Percentiles rank a stretch among this genome's conserved stretches.
These are phyloP conservation scores for Coptotermes formosanus DNA, from an alignment of 1,140 invertebrate genomes.

Conservation along the genomic window DNA sequence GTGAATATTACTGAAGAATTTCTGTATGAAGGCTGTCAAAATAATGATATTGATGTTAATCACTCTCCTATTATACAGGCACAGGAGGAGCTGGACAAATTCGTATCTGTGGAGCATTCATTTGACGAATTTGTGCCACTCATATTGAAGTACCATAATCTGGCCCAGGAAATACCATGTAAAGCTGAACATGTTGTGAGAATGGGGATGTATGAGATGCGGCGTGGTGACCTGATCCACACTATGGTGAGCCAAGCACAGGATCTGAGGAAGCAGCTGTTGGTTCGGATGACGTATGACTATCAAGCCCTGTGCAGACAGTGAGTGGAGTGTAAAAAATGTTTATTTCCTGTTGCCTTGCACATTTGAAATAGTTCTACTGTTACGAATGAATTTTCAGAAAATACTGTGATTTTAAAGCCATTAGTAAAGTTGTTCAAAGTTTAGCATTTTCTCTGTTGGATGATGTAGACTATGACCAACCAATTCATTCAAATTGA, in stretches of 20 bases:
- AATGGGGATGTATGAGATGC: constrained; percentile 83
- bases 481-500: no score
- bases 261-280: constrained; percentile 66
- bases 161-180: constrained; percentile 62
- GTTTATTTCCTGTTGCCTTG: not conserved
- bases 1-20: no score
- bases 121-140: constrained; percentile 57
- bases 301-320: constrained; percentile 75
- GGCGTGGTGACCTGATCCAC: constrained; percentile 75
- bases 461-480: no score
- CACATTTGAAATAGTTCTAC: constrained; percentile 27
- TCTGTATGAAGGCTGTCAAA: no score
- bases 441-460: no score
- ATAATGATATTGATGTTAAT: no score
- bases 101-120: constrained; percentile 61
- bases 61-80: constrained; percentile 42
- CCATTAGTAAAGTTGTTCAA: not conserved
- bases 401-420: not conserved
- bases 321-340: constrained; percentile 53
- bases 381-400: constrained; percentile 30
- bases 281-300: constrained; percentile 71
- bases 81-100: constrained; percentile 61
- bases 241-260: constrained; percentile 66
- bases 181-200: constrained; percentile 65
- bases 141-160: constrained; percentile 49